Conservation (phyloP, 2,888 invertebrate species). For the Tortricodes alternella region DNA sequence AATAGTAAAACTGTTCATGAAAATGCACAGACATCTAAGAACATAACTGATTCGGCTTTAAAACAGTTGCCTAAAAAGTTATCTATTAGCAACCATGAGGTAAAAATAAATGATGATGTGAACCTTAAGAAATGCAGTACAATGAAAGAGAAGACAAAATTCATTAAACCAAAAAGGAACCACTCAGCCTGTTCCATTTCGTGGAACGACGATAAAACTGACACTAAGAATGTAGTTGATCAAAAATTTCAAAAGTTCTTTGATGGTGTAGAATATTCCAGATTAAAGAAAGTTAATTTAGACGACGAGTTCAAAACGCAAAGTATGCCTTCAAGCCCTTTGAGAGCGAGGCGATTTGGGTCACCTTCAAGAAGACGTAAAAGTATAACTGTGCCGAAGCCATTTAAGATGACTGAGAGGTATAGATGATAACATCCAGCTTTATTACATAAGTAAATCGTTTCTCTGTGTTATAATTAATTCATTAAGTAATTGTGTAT, state of each 20-base stretch:
- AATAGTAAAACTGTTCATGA: constrained; percentile 32
- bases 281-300: constrained; percentile 36
- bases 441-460: not conserved
- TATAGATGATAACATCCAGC: constrained; percentile 40
- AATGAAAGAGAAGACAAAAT: constrained; percentile 47
- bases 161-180: constrained; percentile 61
- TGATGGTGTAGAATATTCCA: constrained; percentile 50
- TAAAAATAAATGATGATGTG: constrained; percentile 39
- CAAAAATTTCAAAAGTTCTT: constrained; percentile 70
- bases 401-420: constrained; percentile 88
- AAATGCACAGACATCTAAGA: constrained; percentile 27
- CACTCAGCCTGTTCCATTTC: constrained; percentile 77
- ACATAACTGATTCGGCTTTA: constrained; percentile 42
- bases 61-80: constrained; percentile 47
- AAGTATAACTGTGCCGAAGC: constrained; percentile 84
- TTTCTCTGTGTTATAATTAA: not conserved
- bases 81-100: constrained; percentile 36
- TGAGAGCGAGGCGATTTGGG: constrained; percentile 59
- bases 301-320: constrained; percentile 70
- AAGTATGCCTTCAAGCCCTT: constrained; percentile 84
- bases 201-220: constrained; percentile 70
- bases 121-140: constrained; percentile 51
- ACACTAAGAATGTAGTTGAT: constrained; percentile 61
- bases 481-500: too few species aligned
- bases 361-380: constrained; percentile 55